A percentile compares a stretch with the other conserved stretches of the same genome.
These are phyloP conservation scores for Cryptoblepharus egeriae DNA, from an alignment of 2,797 vertebrate genomes.

Conservation along the genomic window DNA sequence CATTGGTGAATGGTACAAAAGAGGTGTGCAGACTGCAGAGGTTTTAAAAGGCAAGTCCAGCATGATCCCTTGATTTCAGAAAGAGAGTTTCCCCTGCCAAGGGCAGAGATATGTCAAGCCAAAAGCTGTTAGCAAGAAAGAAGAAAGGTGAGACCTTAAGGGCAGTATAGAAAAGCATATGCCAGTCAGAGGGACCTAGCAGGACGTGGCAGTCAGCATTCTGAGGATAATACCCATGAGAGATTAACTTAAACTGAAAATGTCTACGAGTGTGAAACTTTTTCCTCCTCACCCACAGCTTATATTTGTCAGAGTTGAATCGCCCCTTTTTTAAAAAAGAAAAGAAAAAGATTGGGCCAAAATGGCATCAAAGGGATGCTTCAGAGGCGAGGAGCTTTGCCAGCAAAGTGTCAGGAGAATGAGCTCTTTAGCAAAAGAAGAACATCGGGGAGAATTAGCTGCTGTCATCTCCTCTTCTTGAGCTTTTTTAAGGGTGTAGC, in stretches of 20 bases:
- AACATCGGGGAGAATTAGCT: not conserved
- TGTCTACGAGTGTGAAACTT: slow-evolving; percentile 29
- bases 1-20: not conserved
- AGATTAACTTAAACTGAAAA: slow-evolving; percentile 48
- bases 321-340: not conserved
- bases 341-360: not conserved
- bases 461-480: not conserved
- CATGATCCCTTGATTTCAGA: not conserved
- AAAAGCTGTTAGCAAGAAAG: not conserved
- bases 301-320: not conserved
- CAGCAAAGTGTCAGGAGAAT: fast-evolving
- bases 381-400: slow-evolving; percentile 1
- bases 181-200: not conserved
- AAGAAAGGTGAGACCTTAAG: fast-evolving
- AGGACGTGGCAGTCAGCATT: slow-evolving; percentile 7
- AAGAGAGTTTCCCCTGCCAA: not conserved
- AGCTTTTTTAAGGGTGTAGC: not conserved
- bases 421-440: slow-evolving; percentile 5
- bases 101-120: not conserved
- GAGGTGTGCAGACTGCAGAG: fast-evolving
- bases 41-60: not conserved
- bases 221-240: slow-evolving; percentile 33
- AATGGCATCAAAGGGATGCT: slow-evolving; percentile 10
- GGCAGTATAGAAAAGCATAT: fast-evolving
- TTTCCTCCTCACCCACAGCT: not conserved